Evolutionary conservation across 2,888 invertebrate species (phyloP).

Genomic region (Sturmia bella): DNA sequence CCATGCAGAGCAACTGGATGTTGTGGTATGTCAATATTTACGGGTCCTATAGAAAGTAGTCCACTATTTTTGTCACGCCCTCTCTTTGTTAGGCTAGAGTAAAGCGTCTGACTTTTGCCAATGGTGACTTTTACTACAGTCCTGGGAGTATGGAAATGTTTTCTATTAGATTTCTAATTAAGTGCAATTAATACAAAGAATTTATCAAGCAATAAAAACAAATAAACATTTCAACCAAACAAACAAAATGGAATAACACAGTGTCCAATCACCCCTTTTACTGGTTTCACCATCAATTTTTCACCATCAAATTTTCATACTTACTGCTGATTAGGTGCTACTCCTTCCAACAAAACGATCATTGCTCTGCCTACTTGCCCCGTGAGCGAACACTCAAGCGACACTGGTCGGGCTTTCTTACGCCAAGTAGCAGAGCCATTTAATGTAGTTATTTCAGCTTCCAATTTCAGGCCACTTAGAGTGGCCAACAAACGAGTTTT

Average conservation of each 20-base stretch:
- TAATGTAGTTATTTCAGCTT: conserved; percentile 95
- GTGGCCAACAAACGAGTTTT: conserved; percentile 93
- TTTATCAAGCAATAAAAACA: too few species aligned
- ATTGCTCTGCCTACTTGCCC: conserved; percentile 95
- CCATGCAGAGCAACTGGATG: conserved; percentile 99
- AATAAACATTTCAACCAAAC: too few species aligned
- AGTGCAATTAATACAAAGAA: background rate
- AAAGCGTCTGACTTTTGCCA: conserved; percentile 95
- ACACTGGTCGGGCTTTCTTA: conserved; percentile 89
- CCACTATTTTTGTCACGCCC: conserved; percentile 91
- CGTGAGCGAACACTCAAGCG: conserved; percentile 89
- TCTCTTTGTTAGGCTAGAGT: conserved; percentile 90
- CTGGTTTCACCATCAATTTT: too few species aligned
- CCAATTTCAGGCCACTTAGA: conserved; percentile 95
- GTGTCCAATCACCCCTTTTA: too few species aligned
- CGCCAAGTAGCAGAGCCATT: conserved; percentile 95
- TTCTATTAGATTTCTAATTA: background rate
- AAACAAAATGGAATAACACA: too few species aligned
- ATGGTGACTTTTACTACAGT: conserved; percentile 96
- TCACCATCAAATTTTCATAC: conserved; percentile 74
- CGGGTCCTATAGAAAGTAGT: conserved; percentile 92
- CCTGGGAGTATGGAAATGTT: conserved; percentile 83
- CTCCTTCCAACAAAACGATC: conserved; percentile 95
- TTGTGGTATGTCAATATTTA: conserved; percentile 97
- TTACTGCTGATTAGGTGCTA: conserved; percentile 94